phyloP scores from a whole-genome alignment of 2,113 vertebrate species.

The Nematolebias whitei region DNA sequence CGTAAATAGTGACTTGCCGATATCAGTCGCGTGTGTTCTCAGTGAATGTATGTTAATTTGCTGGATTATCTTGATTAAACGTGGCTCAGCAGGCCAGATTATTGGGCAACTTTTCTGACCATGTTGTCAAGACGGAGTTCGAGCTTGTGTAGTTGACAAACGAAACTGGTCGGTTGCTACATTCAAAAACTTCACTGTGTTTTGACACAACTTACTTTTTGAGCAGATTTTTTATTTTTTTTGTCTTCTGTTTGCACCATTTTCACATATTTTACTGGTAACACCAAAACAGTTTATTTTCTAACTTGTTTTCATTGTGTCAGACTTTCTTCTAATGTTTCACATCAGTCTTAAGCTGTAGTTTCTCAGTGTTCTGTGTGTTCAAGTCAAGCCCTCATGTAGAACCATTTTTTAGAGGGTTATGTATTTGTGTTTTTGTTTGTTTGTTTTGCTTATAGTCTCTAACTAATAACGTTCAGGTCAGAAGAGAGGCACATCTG shows the following conservation, averaged over 20 bases:
- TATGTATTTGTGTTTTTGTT: no score
- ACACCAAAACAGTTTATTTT: not conserved
- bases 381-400: no score
- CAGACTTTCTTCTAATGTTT: no score
- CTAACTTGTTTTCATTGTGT: not conserved
- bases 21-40: no score
- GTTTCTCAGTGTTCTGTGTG: no score
- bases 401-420: no score
- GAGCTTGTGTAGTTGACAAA: constrained; percentile 1
- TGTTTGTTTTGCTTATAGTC: no score
- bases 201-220: not conserved
- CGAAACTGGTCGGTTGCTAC: not conserved
- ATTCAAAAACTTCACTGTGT: not conserved
- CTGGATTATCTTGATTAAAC: not conserved
- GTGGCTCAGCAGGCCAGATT: not conserved
- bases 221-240: not conserved
- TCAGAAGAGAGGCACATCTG: no score
- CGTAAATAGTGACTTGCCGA: not conserved
- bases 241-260: not conserved
- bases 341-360: no score
- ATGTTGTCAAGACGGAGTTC: constrained; percentile 1
- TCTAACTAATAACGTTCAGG: no score
- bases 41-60: no score
- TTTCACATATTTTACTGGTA: not conserved
- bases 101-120: constrained; percentile 3